Base-by-base conservation (phyloP, 2,113 vertebrate genomes). In the Proterorhinus semilunaris region DNA sequence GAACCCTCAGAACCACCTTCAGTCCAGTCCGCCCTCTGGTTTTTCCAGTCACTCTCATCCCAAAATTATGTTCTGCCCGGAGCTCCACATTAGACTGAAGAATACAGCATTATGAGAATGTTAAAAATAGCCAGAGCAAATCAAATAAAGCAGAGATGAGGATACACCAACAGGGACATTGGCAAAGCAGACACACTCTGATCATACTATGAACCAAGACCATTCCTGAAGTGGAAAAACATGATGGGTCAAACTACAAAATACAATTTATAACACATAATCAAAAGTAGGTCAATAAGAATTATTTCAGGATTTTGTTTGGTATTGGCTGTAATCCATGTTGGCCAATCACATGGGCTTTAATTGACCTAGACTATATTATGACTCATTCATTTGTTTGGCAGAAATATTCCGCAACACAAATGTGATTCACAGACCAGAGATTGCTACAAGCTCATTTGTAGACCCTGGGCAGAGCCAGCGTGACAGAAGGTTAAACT, bases 1-100 rank as follows among this genome's bases (percentile, higher is more conserved):
- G 81, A 13, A 90, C 84, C 47, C 21, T 88, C 66, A 99, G 94
- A 43, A 95, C 91, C 81, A 98, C 95, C 68, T 93, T 94, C 68
- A 98, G 91, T 9, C 95, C 94, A 0, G 96, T 97, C 54, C 91
- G 93, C 58, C 98, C 98, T 80, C 94, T 94, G 0, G 83, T 91
- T 77, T 82, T 91, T 27, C 95, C 94, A 0, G 93, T 88, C 81
- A 98, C 93, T 7, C 85, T 93, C 95, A 99, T 94, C 68, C 95
- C 96, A 71, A 99, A 99, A 90, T 95, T 96, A 63, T 96, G 90
- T 76, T 93, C 91, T 0, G 93, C 72, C 0, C 92, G 91, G 74
- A 98, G 95, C 68, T 84, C 92, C 62, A 98, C 64, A 0, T 91
- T 93, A 7, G 93, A 94, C 98, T 99, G 88, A 50, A 58, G 78